These are phyloP conservation scores for Nomada fabriciana DNA, from an alignment of 2,888 invertebrate species.

Conservation along the genomic window DNA sequence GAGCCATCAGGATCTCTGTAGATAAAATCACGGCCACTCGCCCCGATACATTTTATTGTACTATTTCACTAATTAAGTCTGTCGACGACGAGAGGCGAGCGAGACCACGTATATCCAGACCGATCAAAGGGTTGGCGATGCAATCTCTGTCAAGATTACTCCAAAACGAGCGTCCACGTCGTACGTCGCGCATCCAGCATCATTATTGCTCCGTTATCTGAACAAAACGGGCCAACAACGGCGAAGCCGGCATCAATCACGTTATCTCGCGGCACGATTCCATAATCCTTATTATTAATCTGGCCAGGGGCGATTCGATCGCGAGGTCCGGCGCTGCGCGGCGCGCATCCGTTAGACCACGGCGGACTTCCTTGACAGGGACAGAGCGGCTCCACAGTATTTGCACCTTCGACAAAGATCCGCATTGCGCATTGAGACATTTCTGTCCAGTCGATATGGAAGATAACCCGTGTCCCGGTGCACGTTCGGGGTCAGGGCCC, in stretches of 20 bases:
- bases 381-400: constrained; percentile 46
- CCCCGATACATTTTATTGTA: background rate
- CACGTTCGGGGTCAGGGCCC: constrained; percentile 76
- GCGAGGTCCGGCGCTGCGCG: background rate
- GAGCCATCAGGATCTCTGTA: background rate
- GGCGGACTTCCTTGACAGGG: constrained; percentile 54
- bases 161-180: constrained; percentile 2
- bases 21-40: background rate
- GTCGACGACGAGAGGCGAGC: background rate
- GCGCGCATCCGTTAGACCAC: constrained; percentile 22
- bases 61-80: background rate
- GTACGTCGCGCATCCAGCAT: background rate
- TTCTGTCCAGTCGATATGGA: constrained; percentile 75
- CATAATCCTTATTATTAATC: constrained; percentile 57
- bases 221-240: constrained; percentile 27
- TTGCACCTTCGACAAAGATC: constrained; percentile 67
- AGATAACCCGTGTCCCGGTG: constrained; percentile 74
- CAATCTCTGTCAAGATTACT: background rate
- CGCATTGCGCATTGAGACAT: constrained; percentile 78
- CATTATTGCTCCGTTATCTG: constrained; percentile 32
- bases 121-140: background rate
- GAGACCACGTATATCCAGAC: background rate
- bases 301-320: constrained; percentile 31
- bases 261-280: constrained; percentile 38
- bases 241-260: constrained; percentile 27